A percentile compares a stretch with the other conserved stretches of the same genome.
Conservation (phyloP, 2,113 vertebrate species). For the Perognathus longimembris region DNA sequence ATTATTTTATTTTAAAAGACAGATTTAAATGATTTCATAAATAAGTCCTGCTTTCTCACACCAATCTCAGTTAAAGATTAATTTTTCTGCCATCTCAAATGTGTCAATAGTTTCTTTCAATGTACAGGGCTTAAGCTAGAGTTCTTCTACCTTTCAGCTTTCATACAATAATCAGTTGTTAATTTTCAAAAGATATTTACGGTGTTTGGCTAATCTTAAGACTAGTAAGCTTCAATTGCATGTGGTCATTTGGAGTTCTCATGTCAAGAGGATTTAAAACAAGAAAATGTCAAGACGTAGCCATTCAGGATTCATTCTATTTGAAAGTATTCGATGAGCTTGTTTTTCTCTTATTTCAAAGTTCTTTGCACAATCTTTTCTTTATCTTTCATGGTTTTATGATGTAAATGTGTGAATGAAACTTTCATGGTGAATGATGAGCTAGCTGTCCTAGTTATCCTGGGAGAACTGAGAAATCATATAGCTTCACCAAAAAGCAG, state of each 20-base stretch:
- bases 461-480: slow-evolving; percentile 65
- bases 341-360: slow-evolving; percentile 57
- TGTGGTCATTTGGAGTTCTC: not conserved
- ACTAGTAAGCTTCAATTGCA: slow-evolving; percentile 9
- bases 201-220: slow-evolving; percentile 17
- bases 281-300: slow-evolving; percentile 51
- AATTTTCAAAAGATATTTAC: not conserved
- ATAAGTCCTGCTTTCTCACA: not conserved
- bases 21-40: not conserved
- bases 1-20: not conserved
- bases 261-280: slow-evolving; percentile 48
- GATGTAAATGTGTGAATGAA: slow-evolving; percentile 76
- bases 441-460: slow-evolving; percentile 24
- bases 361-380: slow-evolving; percentile 65
- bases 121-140: not conserved
- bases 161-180: not conserved
- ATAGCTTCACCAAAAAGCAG: slow-evolving; percentile 28
- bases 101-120: slow-evolving; percentile 6
- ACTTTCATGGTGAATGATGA: slow-evolving; percentile 49
- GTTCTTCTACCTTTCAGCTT: not conserved
- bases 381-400: slow-evolving; percentile 67
- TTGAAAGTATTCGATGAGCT: slow-evolving; percentile 42
- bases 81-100: not conserved
- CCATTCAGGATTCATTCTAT: slow-evolving; percentile 7
- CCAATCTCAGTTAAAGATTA: slow-evolving; percentile 12